These are phyloP conservation scores for Caerostris extrusa DNA, from an alignment of 1,140 invertebrate species.

Conservation along the genomic window DNA sequence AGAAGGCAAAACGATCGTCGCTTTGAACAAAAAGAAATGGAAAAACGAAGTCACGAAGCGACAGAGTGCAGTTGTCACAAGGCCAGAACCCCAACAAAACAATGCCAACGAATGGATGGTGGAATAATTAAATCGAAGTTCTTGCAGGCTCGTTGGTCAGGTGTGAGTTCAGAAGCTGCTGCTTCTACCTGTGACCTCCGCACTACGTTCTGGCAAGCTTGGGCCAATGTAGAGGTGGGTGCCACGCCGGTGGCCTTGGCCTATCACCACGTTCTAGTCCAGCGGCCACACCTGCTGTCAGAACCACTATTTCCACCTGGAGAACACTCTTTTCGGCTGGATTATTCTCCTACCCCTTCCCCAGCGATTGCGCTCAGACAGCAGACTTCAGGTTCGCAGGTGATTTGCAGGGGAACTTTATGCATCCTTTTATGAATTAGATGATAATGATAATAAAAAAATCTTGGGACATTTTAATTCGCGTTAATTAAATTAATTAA, in stretches of 20 bases:
- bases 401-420: not conserved
- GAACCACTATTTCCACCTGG: constrained; percentile 41
- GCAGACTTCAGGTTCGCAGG: not conserved
- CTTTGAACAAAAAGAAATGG: constrained; percentile 5
- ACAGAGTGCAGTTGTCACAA: constrained; percentile 33
- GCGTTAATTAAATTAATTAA: too few relatives aligned
- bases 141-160: constrained; percentile 1
- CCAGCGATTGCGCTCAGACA: not conserved
- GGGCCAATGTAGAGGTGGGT: constrained; percentile 73
- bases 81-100: constrained; percentile 16
- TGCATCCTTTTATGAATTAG: too few relatives aligned
- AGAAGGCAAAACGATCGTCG: not conserved
- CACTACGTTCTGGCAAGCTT: constrained; percentile 32
- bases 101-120: constrained; percentile 6
- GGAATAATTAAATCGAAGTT: constrained; percentile 36
- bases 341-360: not conserved
- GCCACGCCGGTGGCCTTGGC: constrained; percentile 64
- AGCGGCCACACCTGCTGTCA: constrained; percentile 66
- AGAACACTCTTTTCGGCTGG: not conserved
- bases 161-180: constrained; percentile 26
- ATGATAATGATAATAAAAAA: too few relatives aligned
- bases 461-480: too few relatives aligned
- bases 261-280: constrained; percentile 74
- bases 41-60: constrained; percentile 45
- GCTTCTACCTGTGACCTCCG: constrained; percentile 65